Conservation (phyloP, 1,140 invertebrate genomes). For the Conus betulinus region DNA sequence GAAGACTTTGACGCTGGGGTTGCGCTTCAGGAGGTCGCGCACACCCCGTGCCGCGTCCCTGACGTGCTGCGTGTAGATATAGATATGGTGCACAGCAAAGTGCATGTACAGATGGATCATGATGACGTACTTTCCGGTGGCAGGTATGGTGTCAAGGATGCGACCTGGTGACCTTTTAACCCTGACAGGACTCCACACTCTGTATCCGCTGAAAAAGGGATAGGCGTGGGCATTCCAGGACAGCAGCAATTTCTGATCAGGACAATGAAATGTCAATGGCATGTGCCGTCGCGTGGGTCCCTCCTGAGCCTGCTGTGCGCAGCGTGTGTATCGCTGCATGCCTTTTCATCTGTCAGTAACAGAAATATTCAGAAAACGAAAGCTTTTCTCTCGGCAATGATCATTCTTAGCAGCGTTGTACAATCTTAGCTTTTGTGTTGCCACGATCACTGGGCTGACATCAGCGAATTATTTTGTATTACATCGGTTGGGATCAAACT, state of each 20-base stretch:
- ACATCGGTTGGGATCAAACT: no score
- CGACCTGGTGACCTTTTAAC: not conserved
- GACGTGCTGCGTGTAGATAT: not conserved
- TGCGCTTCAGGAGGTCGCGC: slow-evolving; percentile 15
- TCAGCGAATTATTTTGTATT: no score
- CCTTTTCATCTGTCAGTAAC: no score
- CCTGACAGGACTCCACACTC: not conserved
- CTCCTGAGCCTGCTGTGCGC: not conserved
- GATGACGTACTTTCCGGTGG: slow-evolving; percentile 30
- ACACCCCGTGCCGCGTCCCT: slow-evolving; percentile 1
- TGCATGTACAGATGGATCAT: slow-evolving; percentile 33
- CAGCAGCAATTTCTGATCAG: not conserved
- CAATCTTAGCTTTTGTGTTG: no score
- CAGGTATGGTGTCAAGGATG: slow-evolving; percentile 22
- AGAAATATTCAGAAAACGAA: no score
- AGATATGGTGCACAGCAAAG: not conserved
- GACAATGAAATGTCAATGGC: not conserved
- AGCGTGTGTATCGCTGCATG: not conserved
- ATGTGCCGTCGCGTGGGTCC: not conserved
- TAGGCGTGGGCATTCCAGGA: slow-evolving; percentile 24
- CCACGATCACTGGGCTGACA: no score
- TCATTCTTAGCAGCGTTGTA: no score
- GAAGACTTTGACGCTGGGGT: slow-evolving; percentile 26
- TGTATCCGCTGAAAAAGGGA: not conserved
- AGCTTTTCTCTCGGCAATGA: no score